Conservation (phyloP, 1,140 invertebrate species). For the Anadara kagoshimensis region DNA sequence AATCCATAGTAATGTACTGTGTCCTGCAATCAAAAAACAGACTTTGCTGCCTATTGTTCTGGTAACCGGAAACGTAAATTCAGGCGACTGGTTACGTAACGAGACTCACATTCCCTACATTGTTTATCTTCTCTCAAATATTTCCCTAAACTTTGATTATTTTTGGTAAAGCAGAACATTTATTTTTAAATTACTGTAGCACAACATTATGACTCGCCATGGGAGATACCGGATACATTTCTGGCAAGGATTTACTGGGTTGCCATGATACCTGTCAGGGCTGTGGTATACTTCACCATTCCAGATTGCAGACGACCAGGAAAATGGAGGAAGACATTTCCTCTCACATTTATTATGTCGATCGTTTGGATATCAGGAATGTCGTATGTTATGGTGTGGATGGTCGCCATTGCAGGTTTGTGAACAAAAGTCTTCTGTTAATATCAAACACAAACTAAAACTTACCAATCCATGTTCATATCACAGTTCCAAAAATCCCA, state of each 20-base stretch:
- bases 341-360: conserved; percentile 89
- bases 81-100: too few relatives aligned
- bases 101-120: too few relatives aligned
- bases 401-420: conserved; percentile 84
- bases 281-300: conserved; percentile 82
- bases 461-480: too few relatives aligned
- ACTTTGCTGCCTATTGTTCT: too few relatives aligned
- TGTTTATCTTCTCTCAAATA: background rate
- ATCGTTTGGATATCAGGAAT: conserved; percentile 91
- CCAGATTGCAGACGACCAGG: conserved; percentile 83
- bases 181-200: conserved; percentile 22
- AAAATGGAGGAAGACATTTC: conserved; percentile 85
- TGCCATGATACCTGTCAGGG: conserved; percentile 71
- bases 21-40: too few relatives aligned
- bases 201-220: conserved; percentile 57
- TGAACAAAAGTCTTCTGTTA: too few relatives aligned
- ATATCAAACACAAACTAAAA: too few relatives aligned
- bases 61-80: too few relatives aligned
- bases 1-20: too few relatives aligned
- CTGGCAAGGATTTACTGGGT: conserved; percentile 55
- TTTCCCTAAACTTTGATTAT: background rate
- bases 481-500: too few relatives aligned
- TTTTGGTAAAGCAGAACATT: background rate
- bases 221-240: conserved; percentile 51
- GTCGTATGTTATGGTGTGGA: conserved; percentile 93